Conservation (phyloP, 2,113 vertebrate species). For the Tachysurus vachellii region DNA sequence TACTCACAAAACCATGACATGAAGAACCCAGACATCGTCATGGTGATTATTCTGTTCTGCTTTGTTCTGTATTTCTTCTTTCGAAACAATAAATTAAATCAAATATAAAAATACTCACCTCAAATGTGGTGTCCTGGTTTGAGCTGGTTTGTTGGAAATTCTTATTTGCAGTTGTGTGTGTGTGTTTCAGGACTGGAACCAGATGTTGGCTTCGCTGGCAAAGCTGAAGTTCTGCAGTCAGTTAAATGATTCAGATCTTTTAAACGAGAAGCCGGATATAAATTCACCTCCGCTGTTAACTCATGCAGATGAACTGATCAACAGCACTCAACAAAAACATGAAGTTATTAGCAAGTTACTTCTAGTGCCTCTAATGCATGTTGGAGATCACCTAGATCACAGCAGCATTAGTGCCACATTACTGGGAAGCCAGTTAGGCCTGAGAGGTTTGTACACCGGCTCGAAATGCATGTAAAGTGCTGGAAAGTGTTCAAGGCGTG, state of each 20-base stretch:
- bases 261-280: slow-evolving; percentile 38
- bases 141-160: neutral
- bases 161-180: neutral
- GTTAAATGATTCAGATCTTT: slow-evolving; percentile 49
- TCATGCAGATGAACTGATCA: slow-evolving; percentile 34
- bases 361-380: slow-evolving; percentile 63
- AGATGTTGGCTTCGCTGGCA: slow-evolving; percentile 67
- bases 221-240: slow-evolving; percentile 64
- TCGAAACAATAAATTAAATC: neutral
- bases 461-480: neutral
- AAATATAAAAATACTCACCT: too few relatives aligned
- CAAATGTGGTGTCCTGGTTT: neutral
- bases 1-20: slow-evolving; percentile 66
- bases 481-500: neutral
- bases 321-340: slow-evolving; percentile 29
- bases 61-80: neutral
- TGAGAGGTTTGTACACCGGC: slow-evolving; percentile 61
- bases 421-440: slow-evolving; percentile 62
- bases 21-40: slow-evolving; percentile 69
- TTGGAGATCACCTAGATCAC: slow-evolving; percentile 23
- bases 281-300: slow-evolving; percentile 40
- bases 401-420: slow-evolving; percentile 55
- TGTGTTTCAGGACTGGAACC: slow-evolving; percentile 74
- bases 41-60: slow-evolving; percentile 57
- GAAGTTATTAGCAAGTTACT: slow-evolving; percentile 54